These are phyloP conservation scores for Lemur catta DNA, from an alignment of 2,797 vertebrate genomes.

Conservation along the genomic window DNA sequence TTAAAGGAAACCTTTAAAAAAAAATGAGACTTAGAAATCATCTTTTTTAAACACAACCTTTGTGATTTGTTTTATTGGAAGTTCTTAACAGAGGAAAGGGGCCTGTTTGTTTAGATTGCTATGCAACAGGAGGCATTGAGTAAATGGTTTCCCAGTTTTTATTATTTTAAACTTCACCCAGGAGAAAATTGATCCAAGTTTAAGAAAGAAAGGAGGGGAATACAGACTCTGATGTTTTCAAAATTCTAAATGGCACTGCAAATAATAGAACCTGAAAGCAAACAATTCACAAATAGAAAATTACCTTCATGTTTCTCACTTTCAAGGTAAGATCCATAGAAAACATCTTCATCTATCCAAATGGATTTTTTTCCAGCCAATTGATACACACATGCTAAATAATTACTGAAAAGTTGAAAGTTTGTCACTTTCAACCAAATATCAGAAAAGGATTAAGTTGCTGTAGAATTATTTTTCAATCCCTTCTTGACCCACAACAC, in stretches of 20 bases:
- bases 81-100: slow-evolving; percentile 52
- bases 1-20: not conserved
- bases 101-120: slow-evolving; percentile 74
- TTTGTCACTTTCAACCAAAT: not conserved
- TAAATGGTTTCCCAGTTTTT: slow-evolving; percentile 62
- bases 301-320: not conserved
- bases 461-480: not conserved
- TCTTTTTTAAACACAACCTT: slow-evolving; percentile 59
- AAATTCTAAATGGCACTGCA: not conserved
- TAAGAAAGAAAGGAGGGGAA: slow-evolving; percentile 39
- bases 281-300: slow-evolving; percentile 6
- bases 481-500: not conserved
- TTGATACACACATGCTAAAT: not conserved
- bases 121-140: slow-evolving; percentile 67
- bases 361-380: not conserved
- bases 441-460: slow-evolving; percentile 7
- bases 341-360: not conserved
- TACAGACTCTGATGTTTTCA: slow-evolving; percentile 1
- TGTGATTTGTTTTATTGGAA: slow-evolving; percentile 67
- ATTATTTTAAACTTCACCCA: slow-evolving; percentile 76
- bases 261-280: not conserved
- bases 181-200: slow-evolving; percentile 63
- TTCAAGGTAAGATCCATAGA: slow-evolving; percentile 14
- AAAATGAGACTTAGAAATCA: slow-evolving; percentile 34
- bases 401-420: slow-evolving; percentile 25